These are phyloP conservation scores for Heliconius melpomene DNA, from an alignment of 1,140 invertebrate species.

Conservation along the genomic window DNA sequence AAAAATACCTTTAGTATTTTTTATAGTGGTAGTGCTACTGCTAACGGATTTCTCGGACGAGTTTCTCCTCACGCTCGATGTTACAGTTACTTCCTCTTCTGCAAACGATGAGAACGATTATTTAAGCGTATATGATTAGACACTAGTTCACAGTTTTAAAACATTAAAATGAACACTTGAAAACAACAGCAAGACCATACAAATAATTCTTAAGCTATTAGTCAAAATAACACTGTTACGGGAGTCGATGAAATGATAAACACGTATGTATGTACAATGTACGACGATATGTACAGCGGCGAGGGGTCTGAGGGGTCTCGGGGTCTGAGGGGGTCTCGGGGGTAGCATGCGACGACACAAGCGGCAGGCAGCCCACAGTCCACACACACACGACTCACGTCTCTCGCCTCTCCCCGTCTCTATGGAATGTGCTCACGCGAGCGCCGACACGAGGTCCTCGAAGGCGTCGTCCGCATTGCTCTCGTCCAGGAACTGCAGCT, in stretches of 20 bases:
- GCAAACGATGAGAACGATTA: constrained; percentile 38
- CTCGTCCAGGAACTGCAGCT: constrained; percentile 84
- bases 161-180: constrained; percentile 61
- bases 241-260: constrained; percentile 58
- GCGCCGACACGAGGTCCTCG: constrained; percentile 86
- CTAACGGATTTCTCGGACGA: constrained; percentile 74
- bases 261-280: constrained; percentile 39
- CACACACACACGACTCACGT: constrained; percentile 79
- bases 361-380: constrained; percentile 72
- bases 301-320: constrained; percentile 25
- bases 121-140: not conserved
- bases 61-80: constrained; percentile 75
- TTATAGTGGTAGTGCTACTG: constrained; percentile 69
- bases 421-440: constrained; percentile 75
- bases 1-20: constrained; percentile 69
- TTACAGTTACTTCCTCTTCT: constrained; percentile 75
- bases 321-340: constrained; percentile 15
- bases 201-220: constrained; percentile 74
- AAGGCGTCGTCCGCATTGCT: constrained; percentile 89
- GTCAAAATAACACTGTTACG: constrained; percentile 77
- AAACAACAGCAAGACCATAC: constrained; percentile 71
- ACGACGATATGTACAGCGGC: constrained; percentile 46
- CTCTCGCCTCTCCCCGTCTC: constrained; percentile 61
- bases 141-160: not conserved
- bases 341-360: constrained; percentile 66